Percentiles rank a stretch among this genome's conserved stretches.
Conservation (phyloP, 2,888 invertebrate species). For the Ectobius pallidus region DNA sequence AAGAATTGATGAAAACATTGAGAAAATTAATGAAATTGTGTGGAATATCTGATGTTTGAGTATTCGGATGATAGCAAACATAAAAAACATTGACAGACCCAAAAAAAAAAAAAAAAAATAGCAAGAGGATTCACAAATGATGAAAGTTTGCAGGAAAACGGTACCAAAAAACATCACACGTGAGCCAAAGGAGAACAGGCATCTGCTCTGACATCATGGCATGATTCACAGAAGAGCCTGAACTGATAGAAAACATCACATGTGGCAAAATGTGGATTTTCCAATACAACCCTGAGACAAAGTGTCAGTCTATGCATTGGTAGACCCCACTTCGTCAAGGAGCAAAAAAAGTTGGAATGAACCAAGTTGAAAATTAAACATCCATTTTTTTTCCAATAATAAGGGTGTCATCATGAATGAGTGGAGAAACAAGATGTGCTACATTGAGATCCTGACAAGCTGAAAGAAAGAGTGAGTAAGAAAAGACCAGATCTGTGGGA, state of each 20-base stretch:
- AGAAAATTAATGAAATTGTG: not conserved
- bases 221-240: no score
- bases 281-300: no score
- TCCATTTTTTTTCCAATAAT: no score
- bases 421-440: no score
- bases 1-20: not conserved
- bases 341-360: no score
- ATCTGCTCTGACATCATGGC: not conserved
- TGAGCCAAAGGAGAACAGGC: not conserved
- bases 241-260: no score
- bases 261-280: no score
- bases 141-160: not conserved
- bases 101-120: not conserved
- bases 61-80: not conserved
- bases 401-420: no score
- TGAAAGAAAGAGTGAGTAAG: not conserved
- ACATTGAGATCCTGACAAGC: conserved; percentile 13
- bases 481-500: conserved; percentile 16
- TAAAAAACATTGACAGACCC: no score
- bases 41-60: not conserved
- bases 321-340: no score
- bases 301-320: no score
- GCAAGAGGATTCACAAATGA: not conserved
- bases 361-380: no score
- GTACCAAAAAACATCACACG: not conserved